These are phyloP conservation scores for Lontra canadensis DNA, from an alignment of 2,113 vertebrate species.

Conservation along the genomic window DNA sequence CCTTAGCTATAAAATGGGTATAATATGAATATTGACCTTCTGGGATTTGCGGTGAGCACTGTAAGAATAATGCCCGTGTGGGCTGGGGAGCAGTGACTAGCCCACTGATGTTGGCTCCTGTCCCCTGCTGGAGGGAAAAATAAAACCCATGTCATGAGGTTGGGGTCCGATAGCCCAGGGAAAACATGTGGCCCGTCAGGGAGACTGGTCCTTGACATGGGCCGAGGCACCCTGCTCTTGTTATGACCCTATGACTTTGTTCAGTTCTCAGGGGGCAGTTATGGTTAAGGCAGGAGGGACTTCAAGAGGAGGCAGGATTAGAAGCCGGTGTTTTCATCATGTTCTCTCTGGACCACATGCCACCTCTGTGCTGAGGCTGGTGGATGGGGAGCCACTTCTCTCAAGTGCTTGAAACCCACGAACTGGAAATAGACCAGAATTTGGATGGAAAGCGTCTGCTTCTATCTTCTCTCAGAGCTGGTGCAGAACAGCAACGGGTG, in stretches of 20 bases:
- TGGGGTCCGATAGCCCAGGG: background rate
- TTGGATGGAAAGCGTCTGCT: background rate
- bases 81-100: background rate
- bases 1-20: background rate
- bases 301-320: background rate
- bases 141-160: background rate
- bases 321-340: background rate
- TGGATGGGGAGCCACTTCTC: background rate
- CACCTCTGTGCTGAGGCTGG: too few relatives aligned
- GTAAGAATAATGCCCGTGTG: too few relatives aligned
- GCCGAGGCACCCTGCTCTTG: background rate
- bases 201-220: background rate
- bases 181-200: background rate
- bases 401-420: background rate
- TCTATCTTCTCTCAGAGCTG: background rate
- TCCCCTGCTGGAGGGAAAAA: background rate
- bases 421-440: background rate
- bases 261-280: background rate
- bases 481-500: background rate
- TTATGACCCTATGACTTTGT: background rate
- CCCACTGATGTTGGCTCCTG: background rate
- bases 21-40: too few relatives aligned
- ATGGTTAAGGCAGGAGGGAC: background rate
- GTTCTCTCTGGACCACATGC: background rate
- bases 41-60: background rate